phyloP scores from a whole-genome alignment of 2,888 invertebrate species.

The Thymelicus lineola region DNA sequence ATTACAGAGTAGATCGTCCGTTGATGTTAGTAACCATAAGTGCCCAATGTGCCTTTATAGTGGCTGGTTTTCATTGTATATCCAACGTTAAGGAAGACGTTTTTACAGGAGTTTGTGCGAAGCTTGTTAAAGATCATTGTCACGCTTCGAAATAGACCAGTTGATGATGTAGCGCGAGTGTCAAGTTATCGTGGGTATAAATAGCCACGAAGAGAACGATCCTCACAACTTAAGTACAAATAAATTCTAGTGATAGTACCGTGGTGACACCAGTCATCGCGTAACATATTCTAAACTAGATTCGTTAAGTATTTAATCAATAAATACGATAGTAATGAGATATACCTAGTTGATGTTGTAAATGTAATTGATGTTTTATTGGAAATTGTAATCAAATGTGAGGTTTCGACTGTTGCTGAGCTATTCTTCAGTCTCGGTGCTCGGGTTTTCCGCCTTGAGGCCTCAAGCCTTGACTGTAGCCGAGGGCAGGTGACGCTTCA shows the following conservation, averaged over 20 bases:
- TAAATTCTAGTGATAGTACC: slow-evolving; percentile 31
- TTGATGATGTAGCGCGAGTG: slow-evolving; percentile 1
- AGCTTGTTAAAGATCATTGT: not conserved
- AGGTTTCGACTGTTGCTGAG: slow-evolving; percentile 25
- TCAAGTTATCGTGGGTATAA: not conserved
- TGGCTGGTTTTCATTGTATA: slow-evolving; percentile 37
- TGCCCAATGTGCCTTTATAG: slow-evolving; percentile 30
- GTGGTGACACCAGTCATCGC: slow-evolving; percentile 13
- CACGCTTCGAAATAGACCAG: not conserved
- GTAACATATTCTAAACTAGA: slow-evolving; percentile 38
- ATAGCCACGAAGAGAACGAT: not conserved
- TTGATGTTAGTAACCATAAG: slow-evolving; percentile 22
- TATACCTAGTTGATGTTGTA: slow-evolving; percentile 25
- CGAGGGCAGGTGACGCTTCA: slow-evolving; percentile 13
- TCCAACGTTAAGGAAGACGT: slow-evolving; percentile 5
- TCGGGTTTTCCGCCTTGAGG: slow-evolving; percentile 19
- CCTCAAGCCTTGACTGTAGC: slow-evolving; percentile 9
- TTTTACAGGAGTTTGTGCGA: not conserved
- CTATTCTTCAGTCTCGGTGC: slow-evolving; percentile 8
- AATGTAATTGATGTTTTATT: slow-evolving; percentile 18
- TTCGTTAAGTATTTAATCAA: slow-evolving; percentile 27
- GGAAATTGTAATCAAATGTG: slow-evolving; percentile 23
- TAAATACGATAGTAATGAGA: slow-evolving; percentile 22
- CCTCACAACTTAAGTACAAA: slow-evolving; percentile 34
- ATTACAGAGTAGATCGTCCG: slow-evolving; percentile 5